A percentile compares a stretch with the other conserved stretches of the same genome.
phyloP scores from a whole-genome alignment of 2,797 vertebrate species.

The Aplochiton taeniatus region DNA sequence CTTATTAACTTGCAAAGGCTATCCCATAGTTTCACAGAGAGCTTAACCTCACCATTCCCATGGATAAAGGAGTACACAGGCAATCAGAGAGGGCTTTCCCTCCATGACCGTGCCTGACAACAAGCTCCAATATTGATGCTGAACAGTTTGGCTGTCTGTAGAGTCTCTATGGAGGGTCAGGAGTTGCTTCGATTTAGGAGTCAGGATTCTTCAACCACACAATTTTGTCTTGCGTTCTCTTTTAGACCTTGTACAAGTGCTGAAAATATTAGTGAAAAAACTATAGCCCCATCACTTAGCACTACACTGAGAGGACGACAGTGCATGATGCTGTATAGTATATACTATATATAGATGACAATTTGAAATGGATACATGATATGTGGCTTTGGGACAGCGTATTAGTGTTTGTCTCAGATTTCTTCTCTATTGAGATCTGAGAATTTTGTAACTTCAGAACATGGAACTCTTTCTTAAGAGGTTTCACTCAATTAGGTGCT shows the following conservation, averaged over 20 bases:
- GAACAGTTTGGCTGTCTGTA: background rate
- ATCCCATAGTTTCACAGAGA: conserved; percentile 17
- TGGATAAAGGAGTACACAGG: conserved; percentile 15
- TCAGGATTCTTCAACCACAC: conserved; percentile 21
- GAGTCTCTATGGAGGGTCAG: background rate
- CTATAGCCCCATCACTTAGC: background rate
- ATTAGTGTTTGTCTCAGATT: conserved; percentile 33
- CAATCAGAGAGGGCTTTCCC: conserved; percentile 5
- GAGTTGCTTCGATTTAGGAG: conserved; percentile 23
- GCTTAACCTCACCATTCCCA: conserved; percentile 26
- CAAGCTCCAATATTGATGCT: background rate
- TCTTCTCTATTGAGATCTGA: conserved; percentile 16
- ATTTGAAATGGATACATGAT: conserved; percentile 36
- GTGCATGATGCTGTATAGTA: conserved; percentile 9
- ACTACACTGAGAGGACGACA: conserved; percentile 23
- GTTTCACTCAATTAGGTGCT: background rate
- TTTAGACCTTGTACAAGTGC: conserved; percentile 18
- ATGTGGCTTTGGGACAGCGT: conserved; percentile 29
- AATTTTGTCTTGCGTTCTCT: conserved; percentile 8
- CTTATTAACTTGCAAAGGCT: conserved; percentile 16
- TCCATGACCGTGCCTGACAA: conserved; percentile 28
- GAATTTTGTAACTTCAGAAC: background rate
- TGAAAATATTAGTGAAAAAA: conserved; percentile 3
- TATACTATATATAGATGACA: conserved; percentile 3
- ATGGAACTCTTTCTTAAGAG: background rate